A percentile compares a stretch with the other conserved stretches of the same genome.
Evolutionary conservation across 2,888 invertebrate genomes (phyloP).

Genomic region (Epinotia bilunana): DNA sequence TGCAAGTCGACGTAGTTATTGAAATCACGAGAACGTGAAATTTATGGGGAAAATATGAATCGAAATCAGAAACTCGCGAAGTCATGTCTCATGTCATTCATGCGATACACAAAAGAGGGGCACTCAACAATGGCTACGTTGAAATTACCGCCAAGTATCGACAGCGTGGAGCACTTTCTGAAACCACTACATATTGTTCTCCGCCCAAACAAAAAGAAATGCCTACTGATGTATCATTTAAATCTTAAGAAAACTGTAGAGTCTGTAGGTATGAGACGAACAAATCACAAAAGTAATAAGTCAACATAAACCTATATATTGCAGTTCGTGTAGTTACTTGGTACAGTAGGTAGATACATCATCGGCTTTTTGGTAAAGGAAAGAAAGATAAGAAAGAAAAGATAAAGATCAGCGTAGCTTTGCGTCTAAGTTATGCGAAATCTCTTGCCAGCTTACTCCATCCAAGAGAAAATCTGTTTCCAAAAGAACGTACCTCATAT

Average conservation of each 20-base stretch:
- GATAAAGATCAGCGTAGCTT: neutral
- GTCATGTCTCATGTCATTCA: constrained; percentile 60
- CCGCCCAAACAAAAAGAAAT: constrained; percentile 58
- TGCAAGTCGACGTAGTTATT: neutral
- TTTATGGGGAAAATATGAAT: constrained; percentile 50
- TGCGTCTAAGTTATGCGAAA: neutral
- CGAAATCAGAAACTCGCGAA: constrained; percentile 57
- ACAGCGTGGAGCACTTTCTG: constrained; percentile 62
- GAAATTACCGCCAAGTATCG: constrained; percentile 67
- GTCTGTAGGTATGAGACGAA: neutral
- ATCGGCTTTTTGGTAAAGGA: neutral
- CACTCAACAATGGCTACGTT: constrained; percentile 63
- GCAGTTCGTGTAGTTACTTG: neutral
- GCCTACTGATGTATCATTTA: constrained; percentile 27
- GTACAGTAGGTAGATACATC: neutral
- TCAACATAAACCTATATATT: neutral
- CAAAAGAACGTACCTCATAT: neutral
- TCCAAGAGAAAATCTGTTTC: neutral
- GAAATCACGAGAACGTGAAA: constrained; percentile 25
- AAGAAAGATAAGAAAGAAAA: neutral
- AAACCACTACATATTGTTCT: constrained; percentile 60
- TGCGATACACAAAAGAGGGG: constrained; percentile 61
- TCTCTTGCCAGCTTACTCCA: neutral
- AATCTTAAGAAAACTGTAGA: constrained; percentile 3
- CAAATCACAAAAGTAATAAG: neutral